Evolutionary conservation across 2,888 invertebrate genomes (phyloP).

Genomic region (Sisyra terminalis): DNA sequence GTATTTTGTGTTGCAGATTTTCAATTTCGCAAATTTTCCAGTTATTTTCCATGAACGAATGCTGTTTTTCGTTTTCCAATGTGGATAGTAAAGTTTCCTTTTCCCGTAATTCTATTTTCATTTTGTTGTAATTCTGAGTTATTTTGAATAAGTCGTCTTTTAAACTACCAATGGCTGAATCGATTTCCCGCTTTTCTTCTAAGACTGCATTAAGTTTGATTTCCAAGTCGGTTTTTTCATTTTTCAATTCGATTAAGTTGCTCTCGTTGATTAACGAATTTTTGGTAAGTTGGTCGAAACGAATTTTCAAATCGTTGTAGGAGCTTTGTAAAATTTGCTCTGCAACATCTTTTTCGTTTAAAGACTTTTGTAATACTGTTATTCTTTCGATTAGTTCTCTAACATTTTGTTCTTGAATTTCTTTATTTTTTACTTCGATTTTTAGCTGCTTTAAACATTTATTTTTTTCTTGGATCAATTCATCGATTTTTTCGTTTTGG

Average conservation of each 20-base stretch:
- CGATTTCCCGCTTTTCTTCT: too few relatives aligned
- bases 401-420: constrained; percentile 5
- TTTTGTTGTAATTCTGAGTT: too few relatives aligned
- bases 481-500: constrained; percentile 4
- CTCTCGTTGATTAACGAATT: constrained; percentile 8
- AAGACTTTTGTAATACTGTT: constrained; percentile 10
- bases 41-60: too few relatives aligned
- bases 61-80: too few relatives aligned
- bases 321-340: constrained; percentile 7
- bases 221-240: constrained; percentile 9
- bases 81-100: too few relatives aligned
- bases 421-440: constrained; percentile 7
- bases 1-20: too few relatives aligned
- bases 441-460: constrained; percentile 7
- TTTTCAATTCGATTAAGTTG: constrained; percentile 8
- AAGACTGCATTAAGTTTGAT: constrained; percentile 7
- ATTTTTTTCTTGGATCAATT: constrained; percentile 8
- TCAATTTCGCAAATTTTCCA: too few relatives aligned
- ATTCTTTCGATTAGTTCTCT: constrained; percentile 9
- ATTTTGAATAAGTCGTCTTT: too few relatives aligned
- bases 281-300: constrained; percentile 8
- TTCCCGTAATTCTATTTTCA: too few relatives aligned
- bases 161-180: too few relatives aligned
- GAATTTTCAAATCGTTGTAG: constrained; percentile 10
- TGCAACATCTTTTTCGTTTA: constrained; percentile 10